Evolutionary conservation across 2,113 vertebrate species (phyloP).

Genomic region (Polypterus bichir): DNA sequence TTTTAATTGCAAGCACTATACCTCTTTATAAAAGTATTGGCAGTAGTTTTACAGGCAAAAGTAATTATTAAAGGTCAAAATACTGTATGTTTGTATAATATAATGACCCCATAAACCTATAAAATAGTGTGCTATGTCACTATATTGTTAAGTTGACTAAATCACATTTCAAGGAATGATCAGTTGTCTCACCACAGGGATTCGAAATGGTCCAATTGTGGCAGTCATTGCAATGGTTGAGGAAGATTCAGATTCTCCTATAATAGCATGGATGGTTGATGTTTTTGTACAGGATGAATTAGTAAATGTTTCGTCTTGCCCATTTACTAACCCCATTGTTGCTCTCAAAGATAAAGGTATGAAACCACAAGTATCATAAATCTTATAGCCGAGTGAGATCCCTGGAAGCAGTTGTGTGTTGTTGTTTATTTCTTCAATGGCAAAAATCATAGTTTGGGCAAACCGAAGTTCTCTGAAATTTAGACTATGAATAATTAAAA

Average conservation of each 20-base stretch:
- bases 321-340: not conserved
- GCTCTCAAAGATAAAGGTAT: not conserved
- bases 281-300: not conserved
- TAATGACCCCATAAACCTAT: too few species aligned
- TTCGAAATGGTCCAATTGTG: not conserved
- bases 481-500: not conserved
- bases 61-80: too few species aligned
- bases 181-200: not conserved
- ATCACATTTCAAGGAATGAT: too few species aligned
- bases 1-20: too few species aligned
- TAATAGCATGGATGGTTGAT: not conserved
- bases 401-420: not conserved
- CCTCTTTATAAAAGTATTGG: too few species aligned
- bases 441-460: constrained; percentile 3
- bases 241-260: constrained; percentile 1
- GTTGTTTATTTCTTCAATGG: constrained; percentile 3
- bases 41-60: too few species aligned
- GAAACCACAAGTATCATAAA: not conserved
- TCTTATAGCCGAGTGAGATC: constrained; percentile 1
- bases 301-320: not conserved
- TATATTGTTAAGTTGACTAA: too few species aligned
- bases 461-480: not conserved
- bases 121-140: too few species aligned
- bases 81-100: too few species aligned
- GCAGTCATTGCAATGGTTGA: not conserved